phyloP scores from a whole-genome alignment of 2,888 invertebrate genomes.

The Melinopterus prodromus region DNA sequence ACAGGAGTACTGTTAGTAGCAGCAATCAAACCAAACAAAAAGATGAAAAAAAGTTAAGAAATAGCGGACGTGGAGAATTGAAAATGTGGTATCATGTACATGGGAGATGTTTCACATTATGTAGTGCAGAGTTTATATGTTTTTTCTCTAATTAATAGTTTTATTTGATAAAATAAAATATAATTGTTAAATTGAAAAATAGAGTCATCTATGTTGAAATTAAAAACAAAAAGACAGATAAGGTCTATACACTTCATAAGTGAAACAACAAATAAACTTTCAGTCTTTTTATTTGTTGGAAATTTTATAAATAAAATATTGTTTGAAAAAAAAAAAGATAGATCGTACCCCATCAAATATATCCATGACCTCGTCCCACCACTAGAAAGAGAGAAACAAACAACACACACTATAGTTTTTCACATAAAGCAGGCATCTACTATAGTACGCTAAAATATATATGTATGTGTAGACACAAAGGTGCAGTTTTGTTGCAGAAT shows the following conservation, averaged over 20 bases:
- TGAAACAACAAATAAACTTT: constrained; percentile 16
- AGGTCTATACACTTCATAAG: constrained; percentile 6
- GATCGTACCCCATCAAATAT: constrained; percentile 94
- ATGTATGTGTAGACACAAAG: neutral
- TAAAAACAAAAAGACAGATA: neutral
- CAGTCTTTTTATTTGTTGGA: neutral
- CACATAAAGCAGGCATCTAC: neutral
- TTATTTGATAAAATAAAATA: neutral
- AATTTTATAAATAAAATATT: constrained; percentile 23
- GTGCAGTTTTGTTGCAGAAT: no score
- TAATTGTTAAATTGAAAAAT: neutral
- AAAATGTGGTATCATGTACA: neutral
- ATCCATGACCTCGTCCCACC: constrained; percentile 97
- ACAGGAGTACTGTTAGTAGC: constrained; percentile 42
- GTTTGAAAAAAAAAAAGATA: constrained; percentile 63
- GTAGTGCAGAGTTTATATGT: neutral
- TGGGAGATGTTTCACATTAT: neutral
- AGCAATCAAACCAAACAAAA: constrained; percentile 31
- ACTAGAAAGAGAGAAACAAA: constrained; percentile 75
- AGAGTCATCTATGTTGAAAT: neutral
- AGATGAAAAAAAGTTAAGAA: neutral
- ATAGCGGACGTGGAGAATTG: neutral
- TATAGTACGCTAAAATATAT: neutral
- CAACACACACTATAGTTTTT: constrained; percentile 9
- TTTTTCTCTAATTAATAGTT: neutral